These are phyloP conservation scores for Eudemis profundana DNA, from an alignment of 2,888 invertebrate genomes.

Conservation along the genomic window DNA sequence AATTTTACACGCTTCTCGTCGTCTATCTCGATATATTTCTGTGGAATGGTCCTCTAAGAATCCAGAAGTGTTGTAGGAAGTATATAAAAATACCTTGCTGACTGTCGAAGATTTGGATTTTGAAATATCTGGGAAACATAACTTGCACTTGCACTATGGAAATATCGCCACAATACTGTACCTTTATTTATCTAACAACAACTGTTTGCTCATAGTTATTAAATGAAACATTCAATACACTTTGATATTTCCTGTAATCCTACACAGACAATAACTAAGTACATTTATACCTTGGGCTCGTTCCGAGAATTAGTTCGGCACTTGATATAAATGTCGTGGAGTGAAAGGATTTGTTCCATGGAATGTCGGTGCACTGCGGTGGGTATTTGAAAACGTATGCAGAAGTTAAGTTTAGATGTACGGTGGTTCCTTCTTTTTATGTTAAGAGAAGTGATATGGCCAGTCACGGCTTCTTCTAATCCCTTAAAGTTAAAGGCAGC, in stretches of 20 bases:
- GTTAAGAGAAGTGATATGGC: not conserved
- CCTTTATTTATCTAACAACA: not conserved
- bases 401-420: not conserved
- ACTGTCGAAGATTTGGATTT: too few species aligned
- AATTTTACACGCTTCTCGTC: too few species aligned
- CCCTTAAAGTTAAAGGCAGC: too few species aligned
- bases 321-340: conserved; percentile 61
- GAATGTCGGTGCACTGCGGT: conserved; percentile 61
- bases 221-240: conserved; percentile 11
- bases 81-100: too few species aligned
- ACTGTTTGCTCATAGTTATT: not conserved
- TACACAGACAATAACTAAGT: conserved; percentile 28
- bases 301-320: conserved; percentile 65
- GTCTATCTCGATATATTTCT: too few species aligned
- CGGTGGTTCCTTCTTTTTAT: too few species aligned
- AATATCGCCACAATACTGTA: not conserved
- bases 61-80: too few species aligned
- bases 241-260: conserved; percentile 39
- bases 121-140: too few species aligned
- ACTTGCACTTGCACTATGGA: too few species aligned
- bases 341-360: conserved; percentile 66
- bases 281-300: conserved; percentile 34
- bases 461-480: too few species aligned
- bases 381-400: not conserved
- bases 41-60: too few species aligned